These are phyloP conservation scores for Lepas anatifera DNA, from an alignment of 2,888 invertebrate species.

Conservation along the genomic window DNA sequence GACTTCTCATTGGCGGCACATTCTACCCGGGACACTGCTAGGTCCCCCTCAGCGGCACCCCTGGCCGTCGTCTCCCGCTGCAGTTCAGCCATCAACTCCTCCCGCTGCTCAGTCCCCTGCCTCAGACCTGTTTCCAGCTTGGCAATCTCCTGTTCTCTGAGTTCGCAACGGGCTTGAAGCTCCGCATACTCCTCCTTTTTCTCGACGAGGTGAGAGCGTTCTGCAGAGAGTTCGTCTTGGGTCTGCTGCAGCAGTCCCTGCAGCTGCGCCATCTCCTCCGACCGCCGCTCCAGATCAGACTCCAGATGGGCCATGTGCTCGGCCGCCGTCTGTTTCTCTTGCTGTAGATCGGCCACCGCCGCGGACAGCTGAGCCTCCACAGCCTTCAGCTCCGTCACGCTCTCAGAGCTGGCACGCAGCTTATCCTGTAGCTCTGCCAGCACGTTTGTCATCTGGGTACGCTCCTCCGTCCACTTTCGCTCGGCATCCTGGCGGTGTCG, in stretches of 20 bases:
- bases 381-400: background rate
- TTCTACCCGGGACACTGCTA: background rate
- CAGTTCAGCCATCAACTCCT: background rate
- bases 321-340: background rate
- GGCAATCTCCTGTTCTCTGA: background rate
- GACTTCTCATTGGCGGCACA: background rate
- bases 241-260: background rate
- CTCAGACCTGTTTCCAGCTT: background rate
- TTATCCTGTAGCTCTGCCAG: background rate
- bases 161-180: background rate
- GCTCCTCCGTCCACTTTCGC: background rate
- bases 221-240: background rate
- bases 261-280: background rate
- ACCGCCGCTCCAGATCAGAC: background rate
- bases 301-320: background rate
- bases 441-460: background rate
- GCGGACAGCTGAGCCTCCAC: background rate
- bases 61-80: background rate
- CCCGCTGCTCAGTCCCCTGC: background rate
- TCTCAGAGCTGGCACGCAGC: background rate
- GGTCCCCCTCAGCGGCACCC: background rate
- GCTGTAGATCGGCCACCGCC: background rate
- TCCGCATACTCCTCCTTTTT: background rate
- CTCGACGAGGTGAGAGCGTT: background rate
- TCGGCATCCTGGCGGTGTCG: background rate